These are phyloP conservation scores for Drosophila subquinaria DNA, from an alignment of 2,888 invertebrate species.

Conservation along the genomic window DNA sequence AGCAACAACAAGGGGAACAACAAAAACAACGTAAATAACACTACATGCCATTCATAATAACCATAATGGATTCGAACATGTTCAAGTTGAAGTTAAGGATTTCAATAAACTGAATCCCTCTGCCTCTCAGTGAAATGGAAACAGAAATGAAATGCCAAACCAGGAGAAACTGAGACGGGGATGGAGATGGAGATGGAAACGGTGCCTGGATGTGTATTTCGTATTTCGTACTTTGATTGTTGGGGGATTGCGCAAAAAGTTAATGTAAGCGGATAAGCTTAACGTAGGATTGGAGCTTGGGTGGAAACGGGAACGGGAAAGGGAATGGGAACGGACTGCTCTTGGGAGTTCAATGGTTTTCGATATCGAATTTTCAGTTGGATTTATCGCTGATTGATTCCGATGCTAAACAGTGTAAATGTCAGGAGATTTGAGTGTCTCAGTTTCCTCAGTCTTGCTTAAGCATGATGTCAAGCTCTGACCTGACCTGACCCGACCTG, in stretches of 20 bases:
- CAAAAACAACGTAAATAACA: not conserved
- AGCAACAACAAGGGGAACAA: conserved; percentile 11
- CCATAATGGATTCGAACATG: conserved; percentile 61
- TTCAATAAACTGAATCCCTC: conserved; percentile 38
- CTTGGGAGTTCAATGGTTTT: conserved; percentile 3
- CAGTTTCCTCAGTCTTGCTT: conserved; percentile 1
- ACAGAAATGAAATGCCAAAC: conserved; percentile 9
- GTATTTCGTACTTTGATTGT: conserved; percentile 10
- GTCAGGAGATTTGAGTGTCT: conserved; percentile 29
- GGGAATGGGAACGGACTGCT: not conserved
- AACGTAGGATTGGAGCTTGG: conserved; percentile 11
- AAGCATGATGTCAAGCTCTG: conserved; percentile 7
- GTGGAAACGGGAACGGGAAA: too few species aligned
- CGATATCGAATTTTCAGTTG: conserved; percentile 29
- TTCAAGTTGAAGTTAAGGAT: conserved; percentile 54
- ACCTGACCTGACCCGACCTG: conserved; percentile 24
- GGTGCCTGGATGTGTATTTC: conserved; percentile 7
- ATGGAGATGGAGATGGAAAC: not conserved
- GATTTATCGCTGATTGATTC: conserved; percentile 29
- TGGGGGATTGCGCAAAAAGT: conserved; percentile 36
- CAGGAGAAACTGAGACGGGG: conserved; percentile 11
- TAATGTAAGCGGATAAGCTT: conserved; percentile 60
- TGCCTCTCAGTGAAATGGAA: not conserved
- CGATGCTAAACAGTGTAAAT: conserved; percentile 25
- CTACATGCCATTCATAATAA: conserved; percentile 50